A percentile compares a stretch with the other conserved stretches of the same genome.
These are phyloP conservation scores for Cydia splendana DNA, from an alignment of 1,140 invertebrate genomes.

Conservation along the genomic window DNA sequence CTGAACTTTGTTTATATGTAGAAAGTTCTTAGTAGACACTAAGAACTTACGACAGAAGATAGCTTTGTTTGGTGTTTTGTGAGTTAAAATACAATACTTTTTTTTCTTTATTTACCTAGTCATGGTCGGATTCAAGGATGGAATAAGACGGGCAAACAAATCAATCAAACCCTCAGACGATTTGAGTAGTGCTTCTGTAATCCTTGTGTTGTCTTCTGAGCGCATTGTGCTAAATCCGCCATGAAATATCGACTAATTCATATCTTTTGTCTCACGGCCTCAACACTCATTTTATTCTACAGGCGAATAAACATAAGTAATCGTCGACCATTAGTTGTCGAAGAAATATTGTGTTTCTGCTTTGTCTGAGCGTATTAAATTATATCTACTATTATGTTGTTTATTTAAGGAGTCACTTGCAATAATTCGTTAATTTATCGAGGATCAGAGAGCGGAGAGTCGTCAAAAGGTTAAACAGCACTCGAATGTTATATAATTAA, in stretches of 20 bases:
- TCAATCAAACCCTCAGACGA: constrained; percentile 5
- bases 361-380: constrained; percentile 22
- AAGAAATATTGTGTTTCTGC: constrained; percentile 24
- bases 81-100: too few relatives aligned
- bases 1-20: too few relatives aligned
- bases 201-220: constrained; percentile 30
- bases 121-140: too few relatives aligned
- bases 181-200: constrained; percentile 19
- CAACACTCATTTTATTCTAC: constrained; percentile 13
- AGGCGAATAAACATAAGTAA: constrained; percentile 29
- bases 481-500: too few relatives aligned
- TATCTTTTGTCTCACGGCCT: constrained; percentile 29
- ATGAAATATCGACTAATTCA: constrained; percentile 31
- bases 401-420: not conserved
- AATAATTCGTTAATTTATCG: constrained; percentile 4
- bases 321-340: constrained; percentile 23
- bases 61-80: too few relatives aligned
- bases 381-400: constrained; percentile 4
- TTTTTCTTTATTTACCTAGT: too few relatives aligned
- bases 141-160: not conserved
- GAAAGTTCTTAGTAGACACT: too few relatives aligned
- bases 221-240: constrained; percentile 21
- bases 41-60: too few relatives aligned
- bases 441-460: too few relatives aligned
- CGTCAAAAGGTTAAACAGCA: not conserved